Evolutionary conservation across 2,888 invertebrate genomes (phyloP), one percentile per base, ranked within the genome.

Genomic region (Scaptomyza flava): DNA sequence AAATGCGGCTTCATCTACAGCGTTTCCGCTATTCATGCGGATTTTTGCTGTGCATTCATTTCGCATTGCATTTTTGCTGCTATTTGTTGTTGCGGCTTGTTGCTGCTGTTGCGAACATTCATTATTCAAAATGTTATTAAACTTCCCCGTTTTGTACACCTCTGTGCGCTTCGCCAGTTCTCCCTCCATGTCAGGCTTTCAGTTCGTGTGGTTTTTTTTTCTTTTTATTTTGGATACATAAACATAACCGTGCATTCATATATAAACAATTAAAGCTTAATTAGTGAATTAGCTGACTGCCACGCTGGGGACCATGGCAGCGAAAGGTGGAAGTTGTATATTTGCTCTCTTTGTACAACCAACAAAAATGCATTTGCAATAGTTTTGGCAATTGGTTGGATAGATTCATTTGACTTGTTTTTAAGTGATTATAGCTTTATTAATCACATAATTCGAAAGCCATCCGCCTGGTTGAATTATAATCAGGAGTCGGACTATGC

Each of bases 281-380:
- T 87, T 84, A 87, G 79, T 87, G 73, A 61, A 64, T 67, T 65
- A 65, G 59, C 64, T 63, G 59, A 27, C 34, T 60, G 57, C 42
- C 36, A 30, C 59, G 63, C 58, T 70, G 57, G 72, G 68, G 79
- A 72, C 87, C 81, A 81, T 67, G 70, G 69, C 61, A 79, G 82
- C 87, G 82, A 83, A 83, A 87, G 88, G 86, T 85, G 86, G 88
- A 83, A 83, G 86, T 85, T 64, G 67, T 50, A 56, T 42, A 23
- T 63, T 59, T 71, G n/a, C 17, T 48, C 56, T 53, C 20, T 17
- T 74, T 60, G 54, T 57, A 38, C 54, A 77, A 60, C 33, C 23
- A 47, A 54, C n/a, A 56, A 67, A 60, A 67, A 62, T 57, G 56
- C 50, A 52, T 43, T 64, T 59, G 48, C 7, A 23, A 46, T 61